Conservation (phyloP, 1,140 invertebrate genomes). For the Calycopis cecrops region DNA sequence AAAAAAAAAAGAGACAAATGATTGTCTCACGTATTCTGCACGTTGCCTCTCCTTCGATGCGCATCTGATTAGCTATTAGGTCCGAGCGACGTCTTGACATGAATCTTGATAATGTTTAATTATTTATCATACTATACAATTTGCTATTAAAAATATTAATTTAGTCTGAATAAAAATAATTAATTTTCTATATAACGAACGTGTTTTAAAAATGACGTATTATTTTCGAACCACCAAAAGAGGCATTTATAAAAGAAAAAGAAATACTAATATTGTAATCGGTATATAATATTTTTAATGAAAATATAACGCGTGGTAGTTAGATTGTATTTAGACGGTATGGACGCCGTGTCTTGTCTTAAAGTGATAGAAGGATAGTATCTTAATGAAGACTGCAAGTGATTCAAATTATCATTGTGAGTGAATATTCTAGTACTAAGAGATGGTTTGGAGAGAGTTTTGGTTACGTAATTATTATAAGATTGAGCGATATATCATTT, state of each 20-base stretch:
- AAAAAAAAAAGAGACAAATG: too few relatives aligned
- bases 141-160: too few relatives aligned
- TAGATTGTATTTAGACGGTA: too few relatives aligned
- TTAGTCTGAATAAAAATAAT: too few relatives aligned
- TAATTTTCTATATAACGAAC: too few relatives aligned
- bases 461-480: background rate
- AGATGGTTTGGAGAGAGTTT: background rate
- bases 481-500: background rate
- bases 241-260: background rate
- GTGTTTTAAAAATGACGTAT: too few relatives aligned
- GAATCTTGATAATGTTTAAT: conserved; percentile 35
- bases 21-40: background rate
- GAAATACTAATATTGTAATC: too few relatives aligned
- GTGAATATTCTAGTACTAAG: background rate
- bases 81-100: conserved; percentile 58
- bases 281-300: too few relatives aligned
- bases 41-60: conserved; percentile 10
- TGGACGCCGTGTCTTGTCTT: too few relatives aligned
- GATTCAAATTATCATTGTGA: conserved; percentile 22
- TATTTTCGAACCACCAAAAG: too few relatives aligned
- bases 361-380: conserved; percentile 35
- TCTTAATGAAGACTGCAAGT: conserved; percentile 68
- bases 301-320: too few relatives aligned
- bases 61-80: conserved; percentile 26
- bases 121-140: too few relatives aligned